A percentile compares a stretch with the other conserved stretches of the same genome.
Conservation (phyloP, 2,888 invertebrate species). For the Bembecia ichneumoniformis region DNA sequence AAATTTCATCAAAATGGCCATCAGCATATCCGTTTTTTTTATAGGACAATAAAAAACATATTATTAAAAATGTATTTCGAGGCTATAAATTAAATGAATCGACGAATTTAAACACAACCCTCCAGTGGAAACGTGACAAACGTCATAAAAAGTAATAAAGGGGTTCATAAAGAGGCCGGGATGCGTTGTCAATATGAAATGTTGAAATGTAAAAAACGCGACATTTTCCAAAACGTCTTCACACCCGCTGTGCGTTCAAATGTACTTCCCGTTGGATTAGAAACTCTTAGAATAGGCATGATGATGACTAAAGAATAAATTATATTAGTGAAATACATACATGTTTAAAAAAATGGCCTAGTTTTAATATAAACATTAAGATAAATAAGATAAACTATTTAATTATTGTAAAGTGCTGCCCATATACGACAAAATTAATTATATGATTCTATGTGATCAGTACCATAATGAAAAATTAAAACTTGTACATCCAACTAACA, state of each 20-base stretch:
- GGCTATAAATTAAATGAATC: conserved; percentile 51
- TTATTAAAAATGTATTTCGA: conserved; percentile 13
- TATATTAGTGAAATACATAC: too few species aligned
- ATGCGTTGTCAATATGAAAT: conserved; percentile 45
- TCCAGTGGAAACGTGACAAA: conserved; percentile 44
- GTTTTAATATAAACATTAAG: too few species aligned
- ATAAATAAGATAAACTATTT: too few species aligned
- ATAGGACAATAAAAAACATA: neutral
- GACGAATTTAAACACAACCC: conserved; percentile 49
- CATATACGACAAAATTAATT: too few species aligned
- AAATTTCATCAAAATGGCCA: too few species aligned
- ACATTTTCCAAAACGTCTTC: conserved; percentile 29
- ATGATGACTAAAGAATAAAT: neutral
- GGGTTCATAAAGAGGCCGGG: conserved; percentile 40
- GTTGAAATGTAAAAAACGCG: conserved; percentile 28
- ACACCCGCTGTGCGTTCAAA: conserved; percentile 28
- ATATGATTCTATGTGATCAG: too few species aligned
- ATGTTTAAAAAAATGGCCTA: too few species aligned
- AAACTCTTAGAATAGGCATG: conserved; percentile 10
- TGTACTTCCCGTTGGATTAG: conserved; percentile 17
- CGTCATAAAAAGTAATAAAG: conserved; percentile 57
- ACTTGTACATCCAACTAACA: too few species aligned
- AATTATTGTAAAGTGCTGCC: too few species aligned
- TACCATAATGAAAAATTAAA: too few species aligned
- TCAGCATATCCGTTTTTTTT: too few species aligned